Base-by-base conservation (phyloP, 2,113 vertebrate species). In the Prietella phreatophila region DNA sequence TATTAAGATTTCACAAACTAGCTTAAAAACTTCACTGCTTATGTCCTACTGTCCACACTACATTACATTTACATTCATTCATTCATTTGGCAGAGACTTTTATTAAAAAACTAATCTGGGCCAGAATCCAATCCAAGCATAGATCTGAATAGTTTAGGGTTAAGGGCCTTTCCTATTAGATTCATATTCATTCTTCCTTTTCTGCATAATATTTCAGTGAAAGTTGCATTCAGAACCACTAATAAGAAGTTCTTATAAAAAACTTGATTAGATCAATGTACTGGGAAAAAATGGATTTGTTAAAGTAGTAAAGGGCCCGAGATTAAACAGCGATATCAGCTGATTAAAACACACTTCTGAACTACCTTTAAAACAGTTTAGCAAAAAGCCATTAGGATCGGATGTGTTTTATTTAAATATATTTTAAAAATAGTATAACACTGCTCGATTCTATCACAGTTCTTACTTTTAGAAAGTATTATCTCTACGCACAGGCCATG, bases 51-150 rank as follows among this genome's bases (percentile, higher is more conserved):
- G 56, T 82, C 56, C 10, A 27, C 56, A 61, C 33, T 61, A 27
- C 33, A 61, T 14, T 82, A 61, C 56, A 82, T 61, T 60, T 82
- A 60, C 13, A 14, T 60, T 82, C 36, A 61, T 60, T 82, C 33
- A 61, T 82, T 82, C 33, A 61, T 82, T 82, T 61, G 80, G 56
- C 80, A 58, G 20, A 36, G 79, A 10, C 30, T 39, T 82, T 60
- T 60, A 60, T 60, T 60, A 36, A 36, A 39, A 60, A 82, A 36
- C 30, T 39, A 82, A 60, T 25, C 20, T 39, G 56, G 79, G 56
- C 30, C 19, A 39, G 55, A 39, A 82, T 82, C 80, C 80, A 82
- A 82, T 60, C 30, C 19, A 82, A 82, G 33, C 56, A 82, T 22
- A 60, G 8, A 60, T 58, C 19, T 25, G 80, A 20, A 36, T 60